Evolutionary conservation across 2,888 invertebrate genomes (phyloP).

Genomic region (Nineta flava): DNA sequence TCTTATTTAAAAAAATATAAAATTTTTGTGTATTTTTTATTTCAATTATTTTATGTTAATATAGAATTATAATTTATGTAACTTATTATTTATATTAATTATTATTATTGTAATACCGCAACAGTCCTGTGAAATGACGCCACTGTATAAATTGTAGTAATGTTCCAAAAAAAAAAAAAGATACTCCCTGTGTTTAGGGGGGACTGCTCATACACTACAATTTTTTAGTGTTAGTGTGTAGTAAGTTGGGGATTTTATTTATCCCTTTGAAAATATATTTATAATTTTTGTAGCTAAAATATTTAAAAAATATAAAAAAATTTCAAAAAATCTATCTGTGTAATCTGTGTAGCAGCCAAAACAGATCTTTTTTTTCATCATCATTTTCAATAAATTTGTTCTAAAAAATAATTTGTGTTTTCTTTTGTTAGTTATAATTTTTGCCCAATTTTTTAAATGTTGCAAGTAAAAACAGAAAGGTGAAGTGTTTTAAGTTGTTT

Average conservation of each 20-base stretch:
- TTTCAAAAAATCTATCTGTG: too few relatives aligned
- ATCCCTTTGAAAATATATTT: not conserved
- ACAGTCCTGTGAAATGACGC: slow-evolving; percentile 1
- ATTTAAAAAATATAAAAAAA: too few relatives aligned
- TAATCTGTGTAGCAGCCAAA: too few relatives aligned
- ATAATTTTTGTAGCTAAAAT: not conserved
- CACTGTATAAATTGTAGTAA: not conserved
- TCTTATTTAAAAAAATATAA: slow-evolving; percentile 5
- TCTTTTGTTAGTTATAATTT: too few relatives aligned
- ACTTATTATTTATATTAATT: slow-evolving; percentile 32
- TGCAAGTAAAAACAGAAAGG: too few relatives aligned
- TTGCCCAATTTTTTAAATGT: too few relatives aligned
- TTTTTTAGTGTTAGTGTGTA: too few relatives aligned
- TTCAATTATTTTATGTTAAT: slow-evolving; percentile 24
- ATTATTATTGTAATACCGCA: slow-evolving; percentile 21
- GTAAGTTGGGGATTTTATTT: not conserved
- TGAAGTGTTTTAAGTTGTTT: too few relatives aligned
- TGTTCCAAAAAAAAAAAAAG: not conserved
- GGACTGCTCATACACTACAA: too few relatives aligned
- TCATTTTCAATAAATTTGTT: too few relatives aligned
- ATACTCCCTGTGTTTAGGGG: not conserved
- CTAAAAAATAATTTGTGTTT: too few relatives aligned
- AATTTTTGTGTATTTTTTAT: slow-evolving; percentile 8
- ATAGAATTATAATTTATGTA: slow-evolving; percentile 28
- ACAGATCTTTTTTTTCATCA: too few relatives aligned